Conservation (phyloP, 2,888 invertebrate genomes). For the Halocaridina rubra region DNA sequence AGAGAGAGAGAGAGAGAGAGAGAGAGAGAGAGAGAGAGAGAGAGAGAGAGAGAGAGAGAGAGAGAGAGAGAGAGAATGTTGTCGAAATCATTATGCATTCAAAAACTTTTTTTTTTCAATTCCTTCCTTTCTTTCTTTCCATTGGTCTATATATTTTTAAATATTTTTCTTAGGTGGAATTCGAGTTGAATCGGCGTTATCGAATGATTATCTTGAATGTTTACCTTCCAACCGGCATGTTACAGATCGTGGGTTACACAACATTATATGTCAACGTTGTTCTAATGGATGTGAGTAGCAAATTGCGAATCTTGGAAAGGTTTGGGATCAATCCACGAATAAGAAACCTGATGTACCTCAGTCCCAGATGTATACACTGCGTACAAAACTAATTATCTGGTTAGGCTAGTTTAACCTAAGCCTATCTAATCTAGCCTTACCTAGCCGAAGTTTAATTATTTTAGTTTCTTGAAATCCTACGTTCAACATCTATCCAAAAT, state of each 20-base stretch:
- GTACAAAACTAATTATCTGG: too few relatives aligned
- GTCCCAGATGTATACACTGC: too few relatives aligned
- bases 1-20: background rate
- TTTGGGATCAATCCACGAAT: too few relatives aligned
- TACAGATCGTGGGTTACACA: slow-evolving; percentile 56
- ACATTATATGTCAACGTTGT: slow-evolving; percentile 53
- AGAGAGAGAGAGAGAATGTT: background rate
- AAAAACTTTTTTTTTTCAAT: background rate
- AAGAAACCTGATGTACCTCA: too few relatives aligned
- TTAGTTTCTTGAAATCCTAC: too few relatives aligned
- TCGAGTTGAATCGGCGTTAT: slow-evolving; percentile 29
- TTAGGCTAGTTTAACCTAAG: too few relatives aligned
- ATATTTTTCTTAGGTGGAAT: slow-evolving; percentile 35
- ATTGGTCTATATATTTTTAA: background rate
- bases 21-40: background rate
- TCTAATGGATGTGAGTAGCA: slow-evolving; percentile 32
- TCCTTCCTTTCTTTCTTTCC: background rate
- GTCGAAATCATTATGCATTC: background rate
- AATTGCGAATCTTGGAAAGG: too few relatives aligned
- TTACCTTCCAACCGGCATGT: slow-evolving; percentile 50
- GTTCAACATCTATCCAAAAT: too few relatives aligned
- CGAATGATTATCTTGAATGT: slow-evolving; percentile 46
- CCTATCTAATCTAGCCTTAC: too few relatives aligned
- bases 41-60: background rate
- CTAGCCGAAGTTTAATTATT: too few relatives aligned